A percentile compares a stretch with the other conserved stretches of the same genome.
These are phyloP conservation scores for human (Homo sapiens) DNA, from an alignment of 2,113 vertebrate genomes.

Conservation along the genomic window GRCh38 chrX:37417001-37417500, in stretches of 20 bases:
- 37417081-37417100: conserved; percentile 58
- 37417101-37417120: conserved; percentile 33
- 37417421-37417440: neutral
- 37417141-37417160: conserved; percentile 43
- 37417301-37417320: neutral
- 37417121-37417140: conserved; percentile 13
- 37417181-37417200: conserved; percentile 15
- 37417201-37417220: conserved; percentile 18
- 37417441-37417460: neutral
- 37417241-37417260: conserved; percentile 50
- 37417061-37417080: conserved; percentile 37
- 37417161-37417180: neutral
- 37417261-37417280: conserved; percentile 26
- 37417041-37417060: conserved; percentile 44
- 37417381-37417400: neutral
- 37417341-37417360: neutral
- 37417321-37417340: conserved; percentile 34
- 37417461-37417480: neutral
- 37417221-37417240: conserved; percentile 3
- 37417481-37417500: neutral
- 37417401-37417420: neutral
- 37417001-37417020: neutral
- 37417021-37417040: conserved; percentile 47
- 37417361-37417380: neutral
- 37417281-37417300: neutral